Evolutionary conservation across 2,888 invertebrate species (phyloP).

Genomic region (Drosophila mayaguana): DNA sequence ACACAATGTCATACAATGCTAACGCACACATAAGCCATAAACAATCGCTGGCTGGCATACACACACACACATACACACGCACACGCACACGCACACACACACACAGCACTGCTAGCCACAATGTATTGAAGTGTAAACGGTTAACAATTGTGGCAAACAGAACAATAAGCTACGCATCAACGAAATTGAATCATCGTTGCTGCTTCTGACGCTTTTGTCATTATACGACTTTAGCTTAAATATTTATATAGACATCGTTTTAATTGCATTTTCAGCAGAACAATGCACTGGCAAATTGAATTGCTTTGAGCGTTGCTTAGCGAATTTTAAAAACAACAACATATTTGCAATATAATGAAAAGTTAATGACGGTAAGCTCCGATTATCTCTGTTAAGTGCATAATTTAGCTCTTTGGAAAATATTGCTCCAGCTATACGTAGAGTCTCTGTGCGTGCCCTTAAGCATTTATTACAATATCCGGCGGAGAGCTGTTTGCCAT

Average conservation of each 20-base stretch:
- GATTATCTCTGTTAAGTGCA: constrained; percentile 3
- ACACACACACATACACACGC: constrained; percentile 7
- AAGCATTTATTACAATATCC: constrained; percentile 29
- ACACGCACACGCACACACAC: constrained; percentile 7
- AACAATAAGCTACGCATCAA: constrained; percentile 39
- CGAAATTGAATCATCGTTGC: constrained; percentile 39
- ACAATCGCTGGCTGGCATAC: constrained; percentile 48
- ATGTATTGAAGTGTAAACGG: constrained; percentile 78
- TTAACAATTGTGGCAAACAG: constrained; percentile 72
- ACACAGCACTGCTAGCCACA: constrained; percentile 56
- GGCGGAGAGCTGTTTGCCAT: not conserved
- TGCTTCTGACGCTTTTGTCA: constrained; percentile 63
- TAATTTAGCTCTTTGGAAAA: constrained; percentile 2
- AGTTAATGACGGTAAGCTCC: not conserved
- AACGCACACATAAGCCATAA: constrained; percentile 56
- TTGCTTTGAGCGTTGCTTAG: constrained; percentile 18
- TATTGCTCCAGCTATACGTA: not conserved
- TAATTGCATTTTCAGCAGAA: constrained; percentile 67
- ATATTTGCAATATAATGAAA: constrained; percentile 4
- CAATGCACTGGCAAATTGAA: constrained; percentile 22
- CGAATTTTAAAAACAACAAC: constrained; percentile 1
- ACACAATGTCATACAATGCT: constrained; percentile 59
- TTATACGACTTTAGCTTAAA: constrained; percentile 49
- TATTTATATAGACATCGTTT: constrained; percentile 47
- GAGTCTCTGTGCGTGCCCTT: not conserved